Base-by-base conservation (phyloP, 2,113 vertebrate species). In the Jaculus jaculus region DNA sequence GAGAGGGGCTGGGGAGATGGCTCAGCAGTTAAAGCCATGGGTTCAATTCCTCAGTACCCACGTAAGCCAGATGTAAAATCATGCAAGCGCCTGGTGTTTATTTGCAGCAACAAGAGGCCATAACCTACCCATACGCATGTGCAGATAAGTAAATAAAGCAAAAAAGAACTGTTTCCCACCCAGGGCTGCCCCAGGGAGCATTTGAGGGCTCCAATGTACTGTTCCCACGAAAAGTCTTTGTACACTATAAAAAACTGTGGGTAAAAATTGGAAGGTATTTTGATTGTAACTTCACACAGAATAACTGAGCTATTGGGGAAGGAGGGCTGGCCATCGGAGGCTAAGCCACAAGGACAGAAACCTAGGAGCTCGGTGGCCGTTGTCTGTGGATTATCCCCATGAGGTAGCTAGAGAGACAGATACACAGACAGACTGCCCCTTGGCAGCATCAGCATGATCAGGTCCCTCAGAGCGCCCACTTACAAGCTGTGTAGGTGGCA, bases 191-290 rank as follows among this genome's bases (percentile, higher is more conserved):
- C 82, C 66, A 1, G 2, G 39, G 60, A 34, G 54, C 7, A 2
- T 83, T 28, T 21, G 66, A 80, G 54, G 32, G 77, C 74, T 88
- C 83, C 60, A 51, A 84, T 12, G 82, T 13, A 2, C 54, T 77
- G 5, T 66, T 83, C 54, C 88, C 20, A 0, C 20, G 47, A 78
- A 72, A 77, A 60, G 77, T 81, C 92, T 84, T 75, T 92, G 85
- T 85, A 37, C 17, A 23, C 84, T 91, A 66, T 84, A 87, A 90
- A 94, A 89, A 87, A 80, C 89, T 92, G 81, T 87, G 66, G 72
- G 84, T 74, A 84, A 73, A 95, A 94, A 73, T 51, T 16, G 71
- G 66, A 92, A 97, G 71, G 86, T 47, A 54, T 87, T 87, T 54
- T 63, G 28, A 83, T 83, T 85, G 39, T 79, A 54, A 87, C 89